Percentiles rank a stretch among this genome's conserved stretches.
These are phyloP conservation scores for Flabesymbios commensalis DNA, from an alignment of 2,888 invertebrate genomes.

Conservation along the genomic window DNA sequence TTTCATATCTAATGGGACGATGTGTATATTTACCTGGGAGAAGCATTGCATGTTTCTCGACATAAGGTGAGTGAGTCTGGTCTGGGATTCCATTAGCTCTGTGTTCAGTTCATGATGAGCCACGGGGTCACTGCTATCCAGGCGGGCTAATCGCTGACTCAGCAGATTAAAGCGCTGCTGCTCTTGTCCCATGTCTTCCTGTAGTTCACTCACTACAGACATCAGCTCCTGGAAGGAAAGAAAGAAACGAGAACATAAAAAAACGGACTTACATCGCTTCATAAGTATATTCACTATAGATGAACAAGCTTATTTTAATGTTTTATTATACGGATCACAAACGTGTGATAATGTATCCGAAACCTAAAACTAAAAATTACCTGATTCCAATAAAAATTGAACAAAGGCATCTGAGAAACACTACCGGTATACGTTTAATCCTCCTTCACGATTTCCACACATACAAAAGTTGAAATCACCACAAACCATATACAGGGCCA, in stretches of 20 bases:
- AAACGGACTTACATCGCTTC: not conserved
- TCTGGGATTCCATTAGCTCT: constrained; percentile 58
- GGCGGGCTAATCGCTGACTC: constrained; percentile 45
- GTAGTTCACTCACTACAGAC: constrained; percentile 55
- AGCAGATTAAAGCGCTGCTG: constrained; percentile 60
- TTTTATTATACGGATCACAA: not conserved
- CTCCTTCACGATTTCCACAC: too few species aligned
- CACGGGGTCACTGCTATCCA: constrained; percentile 50
- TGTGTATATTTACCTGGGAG: constrained; percentile 58
- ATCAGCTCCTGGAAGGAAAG: constrained; percentile 49
- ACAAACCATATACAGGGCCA: too few species aligned
- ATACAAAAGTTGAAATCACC: too few species aligned
- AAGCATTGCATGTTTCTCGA: constrained; percentile 62
- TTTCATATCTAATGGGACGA: too few species aligned
- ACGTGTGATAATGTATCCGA: too few species aligned
- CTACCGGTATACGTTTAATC: too few species aligned
- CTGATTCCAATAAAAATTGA: too few species aligned
- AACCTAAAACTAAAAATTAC: too few species aligned
- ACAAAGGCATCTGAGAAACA: too few species aligned
- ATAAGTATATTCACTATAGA: constrained; percentile 7
- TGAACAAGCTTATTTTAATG: constrained; percentile 73
- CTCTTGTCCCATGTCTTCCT: constrained; percentile 59
- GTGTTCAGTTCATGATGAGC: constrained; percentile 56
- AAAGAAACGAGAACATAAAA: not conserved
- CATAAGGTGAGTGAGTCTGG: constrained; percentile 58